phyloP scores from a whole-genome alignment of 30 jellyfish, hydroid and myxozoan genomes.

The Cassiopea andromeda region DNA sequence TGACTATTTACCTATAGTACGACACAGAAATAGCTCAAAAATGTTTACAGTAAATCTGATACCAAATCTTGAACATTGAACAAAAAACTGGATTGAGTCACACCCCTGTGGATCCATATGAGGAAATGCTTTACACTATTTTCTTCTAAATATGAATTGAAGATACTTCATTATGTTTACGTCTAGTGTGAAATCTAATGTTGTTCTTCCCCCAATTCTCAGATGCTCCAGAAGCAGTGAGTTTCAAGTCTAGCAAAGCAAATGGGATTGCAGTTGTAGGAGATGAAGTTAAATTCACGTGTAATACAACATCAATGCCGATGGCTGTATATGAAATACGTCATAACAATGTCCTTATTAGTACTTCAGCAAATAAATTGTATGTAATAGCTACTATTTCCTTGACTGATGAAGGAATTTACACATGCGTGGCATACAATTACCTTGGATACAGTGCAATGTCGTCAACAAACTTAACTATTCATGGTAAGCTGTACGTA shows the following conservation, averaged over 20 bases:
- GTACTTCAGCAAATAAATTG: neutral
- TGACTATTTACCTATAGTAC: no score
- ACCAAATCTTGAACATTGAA: no score
- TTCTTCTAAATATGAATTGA: no score
- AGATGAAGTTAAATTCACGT: conserved; percentile 8
- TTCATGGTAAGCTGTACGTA: conserved; percentile 5
- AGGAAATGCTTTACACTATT: no score
- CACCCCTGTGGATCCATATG: no score
- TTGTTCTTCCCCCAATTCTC: neutral
- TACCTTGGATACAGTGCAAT: conserved; percentile 8
- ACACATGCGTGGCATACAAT: conserved; percentile 6
- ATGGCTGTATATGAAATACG: neutral
- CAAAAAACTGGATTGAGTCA: no score
- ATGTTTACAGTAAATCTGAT: no score
- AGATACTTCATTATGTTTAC: no score
- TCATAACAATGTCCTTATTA: neutral
- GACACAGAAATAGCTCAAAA: no score
- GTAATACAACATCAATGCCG: conserved; percentile 32
- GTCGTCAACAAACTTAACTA: neutral
- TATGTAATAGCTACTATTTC: neutral
- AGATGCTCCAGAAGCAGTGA: conserved; percentile 25
- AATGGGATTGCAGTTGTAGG: conserved; percentile 15
- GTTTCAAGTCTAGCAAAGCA: neutral
- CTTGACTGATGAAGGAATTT: conserved; percentile 14
- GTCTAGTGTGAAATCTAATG: no score